Percentiles rank a stretch among this genome's conserved stretches.
These are phyloP conservation scores for Apodemus sylvaticus DNA, from an alignment of 2,113 vertebrate species.

Conservation along the genomic window DNA sequence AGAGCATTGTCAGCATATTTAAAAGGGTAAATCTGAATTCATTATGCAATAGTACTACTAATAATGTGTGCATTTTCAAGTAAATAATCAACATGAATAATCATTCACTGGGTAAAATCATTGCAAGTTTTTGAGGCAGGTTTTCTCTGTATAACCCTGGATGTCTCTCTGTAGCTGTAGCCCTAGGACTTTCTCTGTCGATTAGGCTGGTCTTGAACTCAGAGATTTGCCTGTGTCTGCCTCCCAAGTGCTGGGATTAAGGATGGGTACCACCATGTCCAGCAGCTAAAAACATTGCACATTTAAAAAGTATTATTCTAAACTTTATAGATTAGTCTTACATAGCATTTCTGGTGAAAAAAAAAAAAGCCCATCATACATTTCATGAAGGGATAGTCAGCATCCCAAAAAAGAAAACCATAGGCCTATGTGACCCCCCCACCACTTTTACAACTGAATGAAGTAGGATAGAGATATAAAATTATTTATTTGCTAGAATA, in stretches of 20 bases:
- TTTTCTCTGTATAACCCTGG: neutral
- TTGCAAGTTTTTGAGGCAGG: neutral
- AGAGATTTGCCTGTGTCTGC: neutral
- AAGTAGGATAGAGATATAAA: neutral
- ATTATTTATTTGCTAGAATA: slow-evolving; percentile 28
- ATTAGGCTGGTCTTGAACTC: neutral
- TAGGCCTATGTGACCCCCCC: neutral
- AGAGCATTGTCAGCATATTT: neutral
- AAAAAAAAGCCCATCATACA: neutral
- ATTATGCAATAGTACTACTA: neutral
- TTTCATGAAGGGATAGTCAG: neutral
- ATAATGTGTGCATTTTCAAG: neutral
- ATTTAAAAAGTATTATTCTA: neutral
- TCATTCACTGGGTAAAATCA: neutral
- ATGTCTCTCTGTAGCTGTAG: neutral
- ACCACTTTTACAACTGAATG: neutral
- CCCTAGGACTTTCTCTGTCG: neutral
- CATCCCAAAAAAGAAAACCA: neutral
- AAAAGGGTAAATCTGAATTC: slow-evolving; percentile 11
- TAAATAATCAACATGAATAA: slow-evolving; percentile 34
- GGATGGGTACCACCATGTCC: neutral
- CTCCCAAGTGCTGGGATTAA: neutral
- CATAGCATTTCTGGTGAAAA: slow-evolving; percentile 23
- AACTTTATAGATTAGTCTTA: slow-evolving; percentile 29
- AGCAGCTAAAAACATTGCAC: neutral